phyloP scores from a whole-genome alignment of 2,888 invertebrate genomes.

The Philopedon plagiatum region DNA sequence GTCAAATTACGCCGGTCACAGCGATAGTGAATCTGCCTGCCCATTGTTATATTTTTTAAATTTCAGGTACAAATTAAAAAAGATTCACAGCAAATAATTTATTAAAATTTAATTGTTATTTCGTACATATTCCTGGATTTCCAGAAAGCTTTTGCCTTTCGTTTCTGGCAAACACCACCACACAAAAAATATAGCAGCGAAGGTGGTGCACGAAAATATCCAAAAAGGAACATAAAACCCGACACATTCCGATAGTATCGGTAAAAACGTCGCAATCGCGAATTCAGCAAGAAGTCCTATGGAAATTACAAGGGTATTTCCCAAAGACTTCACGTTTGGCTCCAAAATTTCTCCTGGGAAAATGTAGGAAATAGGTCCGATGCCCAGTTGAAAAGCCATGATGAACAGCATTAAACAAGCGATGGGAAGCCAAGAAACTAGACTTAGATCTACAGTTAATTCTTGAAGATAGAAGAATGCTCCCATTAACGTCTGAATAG shows the following conservation, averaged over 20 bases:
- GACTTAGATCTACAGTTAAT: constrained; percentile 37
- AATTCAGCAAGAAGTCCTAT: constrained; percentile 50
- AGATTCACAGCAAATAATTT: too few relatives aligned
- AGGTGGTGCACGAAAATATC: constrained; percentile 42
- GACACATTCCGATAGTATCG: constrained; percentile 45
- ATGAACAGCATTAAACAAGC: constrained; percentile 80
- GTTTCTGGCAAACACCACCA: constrained; percentile 47
- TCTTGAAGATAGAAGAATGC: constrained; percentile 54
- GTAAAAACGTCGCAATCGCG: constrained; percentile 51
- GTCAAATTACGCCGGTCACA: too few relatives aligned
- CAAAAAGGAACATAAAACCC: constrained; percentile 55
- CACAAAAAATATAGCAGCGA: constrained; percentile 38
- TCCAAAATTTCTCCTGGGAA: constrained; percentile 88
- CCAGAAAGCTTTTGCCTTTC: constrained; percentile 55
- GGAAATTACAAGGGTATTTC: constrained; percentile 60
- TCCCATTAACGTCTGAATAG: constrained; percentile 68
- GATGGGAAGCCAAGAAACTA: constrained; percentile 79
- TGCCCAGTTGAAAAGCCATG: constrained; percentile 77
- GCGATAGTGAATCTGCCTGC: too few relatives aligned
- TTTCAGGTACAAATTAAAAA: too few relatives aligned
- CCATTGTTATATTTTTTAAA: too few relatives aligned
- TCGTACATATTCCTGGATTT: constrained; percentile 45
- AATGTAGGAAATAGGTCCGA: constrained; percentile 86
- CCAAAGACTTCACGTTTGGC: constrained; percentile 80
- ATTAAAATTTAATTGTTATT: background rate